Evolutionary conservation across 2,797 vertebrate species (phyloP).

Genomic region (Intellagama lesueurii): DNA sequence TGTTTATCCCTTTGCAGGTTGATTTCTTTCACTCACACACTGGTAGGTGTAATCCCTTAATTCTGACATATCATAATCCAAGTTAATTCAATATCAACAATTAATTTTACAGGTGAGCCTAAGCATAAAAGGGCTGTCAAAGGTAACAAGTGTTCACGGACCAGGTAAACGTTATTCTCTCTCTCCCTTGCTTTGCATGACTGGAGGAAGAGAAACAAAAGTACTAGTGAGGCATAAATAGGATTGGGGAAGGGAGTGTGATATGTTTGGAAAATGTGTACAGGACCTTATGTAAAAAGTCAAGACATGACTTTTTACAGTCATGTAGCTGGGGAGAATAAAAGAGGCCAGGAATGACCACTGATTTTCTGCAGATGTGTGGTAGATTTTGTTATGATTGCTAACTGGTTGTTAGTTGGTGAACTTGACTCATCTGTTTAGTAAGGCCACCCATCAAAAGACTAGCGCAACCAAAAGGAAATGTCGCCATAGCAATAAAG

Average conservation of each 20-base stretch:
- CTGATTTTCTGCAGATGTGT: conserved; percentile 12
- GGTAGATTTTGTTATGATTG: conserved; percentile 21
- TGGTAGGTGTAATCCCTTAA: neutral
- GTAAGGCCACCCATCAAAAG: conserved; percentile 7
- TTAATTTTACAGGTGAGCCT: neutral
- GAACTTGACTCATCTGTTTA: neutral
- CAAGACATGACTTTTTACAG: neutral
- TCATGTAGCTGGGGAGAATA: neutral
- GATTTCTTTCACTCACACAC: neutral
- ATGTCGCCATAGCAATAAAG: conserved; percentile 17
- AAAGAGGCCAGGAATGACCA: neutral
- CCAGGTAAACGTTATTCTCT: neutral
- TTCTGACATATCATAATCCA: neutral
- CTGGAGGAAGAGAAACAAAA: neutral
- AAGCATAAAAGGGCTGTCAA: neutral
- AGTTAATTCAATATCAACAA: neutral
- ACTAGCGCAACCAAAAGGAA: neutral
- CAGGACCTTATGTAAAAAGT: neutral
- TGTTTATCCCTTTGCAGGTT: neutral
- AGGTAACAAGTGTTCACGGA: neutral
- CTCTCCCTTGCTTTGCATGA: neutral
- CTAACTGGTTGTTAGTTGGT: neutral
- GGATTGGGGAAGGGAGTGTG: neutral
- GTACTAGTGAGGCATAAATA: neutral
- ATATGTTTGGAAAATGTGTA: neutral